Base-by-base conservation (phyloP, 2,888 invertebrate species). In the Drosophila robusta region DNA sequence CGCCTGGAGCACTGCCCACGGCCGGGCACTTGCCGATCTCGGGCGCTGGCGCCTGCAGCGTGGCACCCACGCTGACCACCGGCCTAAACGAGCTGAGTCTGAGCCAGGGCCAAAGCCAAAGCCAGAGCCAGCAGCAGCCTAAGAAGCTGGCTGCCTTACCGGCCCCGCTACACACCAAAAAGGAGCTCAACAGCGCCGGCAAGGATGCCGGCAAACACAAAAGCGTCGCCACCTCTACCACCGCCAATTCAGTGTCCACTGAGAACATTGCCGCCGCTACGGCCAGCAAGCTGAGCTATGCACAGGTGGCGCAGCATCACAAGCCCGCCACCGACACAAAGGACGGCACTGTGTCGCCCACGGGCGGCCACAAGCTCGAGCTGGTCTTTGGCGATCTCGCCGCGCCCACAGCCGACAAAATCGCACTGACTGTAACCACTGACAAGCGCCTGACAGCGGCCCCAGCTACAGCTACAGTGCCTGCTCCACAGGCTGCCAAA, bases 251-350 rank as follows among this genome's bases (percentile, higher is more conserved):
- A 57, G 79, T 87, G 64, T 91, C 91, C 58, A 90, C 80, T 41
- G 91, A 90, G 72, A 90, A 90, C 47, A 78, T 90, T 49, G 78
- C 87, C 36, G 80, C 85, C 39, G 66, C 73, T 26, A 65, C 90
- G 34, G 91, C 91, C 51, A 78, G 81, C 65, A 86, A 86, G 49
- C 93, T 95, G 90, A 95, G 95, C 90, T 95, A 95, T 90, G 95
- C 95, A 69, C 95, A 95, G 91, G 95, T 95, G 67, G 95, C 95
- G 39, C 95, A 95, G 89, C 94, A 94, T 89, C 93, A 94, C 80
- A 94, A 94, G 83, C 93, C 94, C 73, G 91, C 91, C 58, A 61
- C 80, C 12, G 89, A 76, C n/a, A 57, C 49, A 60, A 89, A 80
- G 52, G 89, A 80, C n/a, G 75, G 73, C 51, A 64, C 80, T 4